These are phyloP conservation scores for Butorides virescens DNA, from an alignment of 2,113 vertebrate species.

Conservation along the genomic window DNA sequence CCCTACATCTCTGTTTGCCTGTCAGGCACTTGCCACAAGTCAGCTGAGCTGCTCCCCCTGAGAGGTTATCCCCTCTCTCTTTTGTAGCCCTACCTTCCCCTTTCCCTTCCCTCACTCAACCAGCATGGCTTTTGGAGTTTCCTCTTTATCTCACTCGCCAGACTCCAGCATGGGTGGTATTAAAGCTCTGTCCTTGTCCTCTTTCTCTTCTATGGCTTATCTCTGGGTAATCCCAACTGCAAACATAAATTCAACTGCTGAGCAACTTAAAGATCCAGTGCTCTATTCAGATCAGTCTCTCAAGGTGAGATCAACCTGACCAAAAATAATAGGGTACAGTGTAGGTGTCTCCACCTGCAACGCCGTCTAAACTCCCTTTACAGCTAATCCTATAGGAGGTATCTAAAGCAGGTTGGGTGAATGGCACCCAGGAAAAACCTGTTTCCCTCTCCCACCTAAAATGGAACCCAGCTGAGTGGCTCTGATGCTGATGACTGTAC, in stretches of 20 bases:
- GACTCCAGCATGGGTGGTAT: not conserved
- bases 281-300: not conserved
- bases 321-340: not conserved
- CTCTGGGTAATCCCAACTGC: not conserved
- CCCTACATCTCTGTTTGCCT: not conserved
- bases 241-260: not conserved
- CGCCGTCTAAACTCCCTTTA: not conserved
- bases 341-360: not conserved
- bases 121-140: not conserved
- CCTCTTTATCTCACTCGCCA: not conserved
- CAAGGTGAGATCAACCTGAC: not conserved
- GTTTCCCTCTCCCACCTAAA: not conserved
- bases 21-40: not conserved
- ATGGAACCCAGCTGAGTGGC: not conserved
- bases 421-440: not conserved
- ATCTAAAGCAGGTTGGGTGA: not conserved
- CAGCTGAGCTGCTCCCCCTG: not conserved
- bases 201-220: not conserved
- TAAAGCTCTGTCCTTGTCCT: not conserved
- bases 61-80: not conserved
- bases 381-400: not conserved
- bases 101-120: not conserved
- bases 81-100: accelerated
- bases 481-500: not conserved
- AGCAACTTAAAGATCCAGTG: not conserved